Base-by-base conservation (phyloP, 2,113 vertebrate genomes). In the Alligator sinensis region DNA sequence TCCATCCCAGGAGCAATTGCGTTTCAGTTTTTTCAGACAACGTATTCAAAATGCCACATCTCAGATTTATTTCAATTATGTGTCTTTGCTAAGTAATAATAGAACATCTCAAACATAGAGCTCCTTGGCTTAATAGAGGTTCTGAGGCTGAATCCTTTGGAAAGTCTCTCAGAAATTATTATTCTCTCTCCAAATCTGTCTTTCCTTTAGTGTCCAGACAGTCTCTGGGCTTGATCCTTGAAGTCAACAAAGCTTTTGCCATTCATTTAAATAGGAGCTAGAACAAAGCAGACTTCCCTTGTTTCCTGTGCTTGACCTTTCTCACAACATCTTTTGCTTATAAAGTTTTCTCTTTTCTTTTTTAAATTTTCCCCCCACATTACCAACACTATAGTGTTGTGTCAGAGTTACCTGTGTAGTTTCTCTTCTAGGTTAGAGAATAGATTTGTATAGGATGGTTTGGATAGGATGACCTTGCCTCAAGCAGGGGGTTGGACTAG, bases 301-400 rank as follows among this genome's bases (percentile, higher is more conserved):
- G 77, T 90, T 83, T 66, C 82, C 77, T 84, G 55, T 5, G 24
- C 24, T 87, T 87, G 4, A 70, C 28, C 21, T n/a, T 62, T 80
- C 61, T 34, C 4, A 78, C 75, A 83, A 87, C 89, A 70, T 38
- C 84, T 66, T 86, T 61, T 38, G 66, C 92, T 87, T 30, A 30
- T 1, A 80, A 87, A 92, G 92, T 92, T 92, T 47, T 47, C 79
- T 87, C 88, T 30, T 19, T 38, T 72, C 18, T n/a, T 72, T 30
- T 93, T 62, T 92, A 1, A 1, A 18, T 90, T 75, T 93, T 89
- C 94, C 93, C 90, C 68, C 57, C 85, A 95, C 89, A 68, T 60
- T 86, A 75, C 90, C 92, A 47, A 47, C 47, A 9, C 47, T 47
- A 9, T 47, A 47, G 47, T 9, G 47, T 47, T 47, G 47, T 47